phyloP scores from a whole-genome alignment of 1,140 invertebrate species.

The Drosophila nigromelanica region DNA sequence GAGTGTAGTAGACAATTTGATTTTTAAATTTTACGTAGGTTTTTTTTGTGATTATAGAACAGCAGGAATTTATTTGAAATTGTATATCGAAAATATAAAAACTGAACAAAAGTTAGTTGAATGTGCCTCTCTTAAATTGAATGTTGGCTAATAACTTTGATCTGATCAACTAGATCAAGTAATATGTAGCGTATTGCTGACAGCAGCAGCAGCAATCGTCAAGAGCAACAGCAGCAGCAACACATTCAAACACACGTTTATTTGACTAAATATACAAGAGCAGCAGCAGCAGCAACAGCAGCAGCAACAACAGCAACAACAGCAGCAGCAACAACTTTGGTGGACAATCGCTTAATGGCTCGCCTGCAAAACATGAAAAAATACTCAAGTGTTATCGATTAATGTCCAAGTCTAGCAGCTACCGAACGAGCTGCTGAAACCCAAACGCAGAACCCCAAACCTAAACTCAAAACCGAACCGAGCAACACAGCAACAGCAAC shows the following conservation, averaged over 20 bases:
- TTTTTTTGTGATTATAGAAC: no score
- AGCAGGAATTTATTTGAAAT: no score
- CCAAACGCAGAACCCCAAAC: constrained; percentile 5
- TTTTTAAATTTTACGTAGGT: no score
- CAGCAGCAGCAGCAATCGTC: constrained; percentile 8
- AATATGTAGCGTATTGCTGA: background rate
- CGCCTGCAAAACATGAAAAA: constrained; percentile 84
- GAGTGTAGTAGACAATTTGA: no score
- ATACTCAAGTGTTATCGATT: constrained; percentile 84
- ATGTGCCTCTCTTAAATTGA: no score
- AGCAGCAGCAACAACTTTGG: constrained; percentile 50
- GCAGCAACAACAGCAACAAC: constrained; percentile 16
- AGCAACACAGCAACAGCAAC: constrained; percentile 6
- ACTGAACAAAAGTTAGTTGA: no score
- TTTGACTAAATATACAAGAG: constrained; percentile 54
- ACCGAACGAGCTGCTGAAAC: constrained; percentile 77
- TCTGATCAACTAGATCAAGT: constrained; percentile 11
- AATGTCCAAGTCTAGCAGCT: constrained; percentile 84
- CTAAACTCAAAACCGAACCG: constrained; percentile 16
- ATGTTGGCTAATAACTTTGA: background rate
- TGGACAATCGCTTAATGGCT: constrained; percentile 84
- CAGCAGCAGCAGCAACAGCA: constrained; percentile 7
- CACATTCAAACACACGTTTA: constrained; percentile 39
- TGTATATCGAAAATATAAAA: no score
- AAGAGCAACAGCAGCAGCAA: constrained; percentile 16